phyloP scores from a whole-genome alignment of 2,113 vertebrate genomes.

The Crotalus tigris region DNA sequence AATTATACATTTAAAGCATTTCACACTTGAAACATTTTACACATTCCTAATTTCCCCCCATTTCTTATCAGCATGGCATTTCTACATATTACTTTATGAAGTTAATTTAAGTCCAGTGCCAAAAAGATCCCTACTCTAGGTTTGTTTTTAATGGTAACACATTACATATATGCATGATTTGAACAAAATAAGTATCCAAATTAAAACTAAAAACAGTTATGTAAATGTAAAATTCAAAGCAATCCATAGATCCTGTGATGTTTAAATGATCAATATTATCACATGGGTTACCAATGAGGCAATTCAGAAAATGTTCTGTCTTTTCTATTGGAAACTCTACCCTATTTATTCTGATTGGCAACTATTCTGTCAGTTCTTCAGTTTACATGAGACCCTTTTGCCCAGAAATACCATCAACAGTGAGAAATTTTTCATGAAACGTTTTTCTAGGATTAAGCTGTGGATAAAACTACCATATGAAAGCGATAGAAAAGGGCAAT shows the following conservation, averaged over 20 bases:
- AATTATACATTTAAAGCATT: neutral
- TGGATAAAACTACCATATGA: neutral
- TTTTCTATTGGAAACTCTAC: neutral
- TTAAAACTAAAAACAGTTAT: neutral
- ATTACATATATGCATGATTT: neutral
- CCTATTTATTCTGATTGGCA: neutral
- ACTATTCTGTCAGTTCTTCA: neutral
- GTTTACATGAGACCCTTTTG: neutral
- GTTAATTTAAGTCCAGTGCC: neutral
- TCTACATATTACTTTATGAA: neutral
- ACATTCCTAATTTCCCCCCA: neutral
- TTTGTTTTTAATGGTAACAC: neutral
- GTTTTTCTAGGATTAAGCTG: neutral
- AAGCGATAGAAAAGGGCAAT: neutral
- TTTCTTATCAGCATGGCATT: neutral
- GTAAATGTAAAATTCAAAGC: neutral
- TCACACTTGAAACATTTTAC: neutral
- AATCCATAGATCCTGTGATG: neutral
- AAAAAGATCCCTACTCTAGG: neutral
- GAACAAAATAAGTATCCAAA: neutral
- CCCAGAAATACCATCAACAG: neutral
- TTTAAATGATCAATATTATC: neutral
- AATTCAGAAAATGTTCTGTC: neutral
- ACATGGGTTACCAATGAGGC: neutral
- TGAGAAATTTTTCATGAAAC: neutral